phyloP scores from a whole-genome alignment of 2,797 vertebrate species.

The Poliocrania exsul region DNA sequence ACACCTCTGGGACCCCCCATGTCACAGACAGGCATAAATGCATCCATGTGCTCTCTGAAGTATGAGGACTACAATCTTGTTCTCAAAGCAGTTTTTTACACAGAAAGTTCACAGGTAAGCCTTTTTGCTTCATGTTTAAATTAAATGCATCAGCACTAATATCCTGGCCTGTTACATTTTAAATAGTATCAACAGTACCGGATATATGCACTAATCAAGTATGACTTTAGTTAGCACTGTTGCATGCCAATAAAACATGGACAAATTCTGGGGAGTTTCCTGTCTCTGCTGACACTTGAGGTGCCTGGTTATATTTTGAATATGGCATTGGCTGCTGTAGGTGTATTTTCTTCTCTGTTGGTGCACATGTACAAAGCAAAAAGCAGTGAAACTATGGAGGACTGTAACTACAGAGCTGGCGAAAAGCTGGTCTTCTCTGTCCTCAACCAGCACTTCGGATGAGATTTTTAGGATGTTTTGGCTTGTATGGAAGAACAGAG shows the following conservation, averaged over 20 bases:
- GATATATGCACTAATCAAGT: neutral
- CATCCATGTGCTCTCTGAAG: neutral
- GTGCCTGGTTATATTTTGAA: neutral
- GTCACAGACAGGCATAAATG: neutral
- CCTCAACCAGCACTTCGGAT: neutral
- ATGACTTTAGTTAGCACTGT: neutral
- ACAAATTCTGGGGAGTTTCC: neutral
- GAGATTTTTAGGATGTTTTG: neutral
- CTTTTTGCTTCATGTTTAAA: neutral
- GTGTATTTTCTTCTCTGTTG: neutral
- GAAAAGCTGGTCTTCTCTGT: neutral
- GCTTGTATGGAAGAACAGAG: neutral
- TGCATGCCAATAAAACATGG: neutral
- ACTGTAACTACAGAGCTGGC: neutral
- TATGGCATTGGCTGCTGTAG: accelerated
- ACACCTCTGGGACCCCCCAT: neutral
- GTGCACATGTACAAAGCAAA: neutral
- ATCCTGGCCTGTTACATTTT: neutral
- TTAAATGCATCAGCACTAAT: neutral
- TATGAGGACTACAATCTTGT: neutral
- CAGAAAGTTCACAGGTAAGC: neutral
- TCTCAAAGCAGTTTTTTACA: neutral
- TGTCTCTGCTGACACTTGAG: neutral
- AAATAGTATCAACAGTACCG: neutral
- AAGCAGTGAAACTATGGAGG: neutral